Percentiles rank a stretch among this genome's conserved stretches.
Evolutionary conservation across 2,888 invertebrate species (phyloP).

Genomic region (Melikaiella ostensackeni): DNA sequence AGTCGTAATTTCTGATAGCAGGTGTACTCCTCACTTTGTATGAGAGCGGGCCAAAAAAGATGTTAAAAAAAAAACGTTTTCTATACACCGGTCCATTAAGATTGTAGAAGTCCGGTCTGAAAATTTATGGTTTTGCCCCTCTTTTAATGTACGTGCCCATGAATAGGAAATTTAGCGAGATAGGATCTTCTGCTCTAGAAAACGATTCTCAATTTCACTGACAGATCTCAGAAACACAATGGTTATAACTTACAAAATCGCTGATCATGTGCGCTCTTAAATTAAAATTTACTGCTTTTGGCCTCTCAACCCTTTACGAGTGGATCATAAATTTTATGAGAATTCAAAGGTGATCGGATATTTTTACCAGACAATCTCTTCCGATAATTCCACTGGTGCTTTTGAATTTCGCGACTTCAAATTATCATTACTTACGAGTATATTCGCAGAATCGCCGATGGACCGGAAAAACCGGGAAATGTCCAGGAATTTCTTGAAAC

Average conservation of each 20-base stretch:
- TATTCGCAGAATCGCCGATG: too few species aligned
- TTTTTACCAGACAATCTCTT: background rate
- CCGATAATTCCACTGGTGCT: background rate
- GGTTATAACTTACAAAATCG: constrained; percentile 25
- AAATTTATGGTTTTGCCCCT: constrained; percentile 13
- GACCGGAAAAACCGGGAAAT: too few species aligned
- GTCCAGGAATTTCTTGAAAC: too few species aligned
- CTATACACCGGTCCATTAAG: constrained; percentile 22
- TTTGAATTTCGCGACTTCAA: background rate
- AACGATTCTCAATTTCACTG: constrained; percentile 35
- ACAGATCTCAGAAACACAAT: constrained; percentile 27
- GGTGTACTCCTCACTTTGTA: constrained; percentile 20
- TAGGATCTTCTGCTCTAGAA: constrained; percentile 36
- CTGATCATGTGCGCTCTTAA: constrained; percentile 34
- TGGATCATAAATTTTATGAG: constrained; percentile 32
- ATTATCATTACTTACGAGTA: too few species aligned
- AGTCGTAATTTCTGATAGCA: constrained; percentile 34
- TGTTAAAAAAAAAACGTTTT: constrained; percentile 9
- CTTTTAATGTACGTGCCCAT: constrained; percentile 32
- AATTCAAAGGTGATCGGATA: constrained; percentile 23
- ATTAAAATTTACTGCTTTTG: constrained; percentile 32
- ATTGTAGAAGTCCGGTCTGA: constrained; percentile 21
- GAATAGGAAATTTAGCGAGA: constrained; percentile 35
- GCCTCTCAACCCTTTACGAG: constrained; percentile 27
- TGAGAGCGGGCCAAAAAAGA: background rate